Evolutionary conservation across 1,140 invertebrate species (phyloP).

Genomic region (Rhysida immarginata): DNA sequence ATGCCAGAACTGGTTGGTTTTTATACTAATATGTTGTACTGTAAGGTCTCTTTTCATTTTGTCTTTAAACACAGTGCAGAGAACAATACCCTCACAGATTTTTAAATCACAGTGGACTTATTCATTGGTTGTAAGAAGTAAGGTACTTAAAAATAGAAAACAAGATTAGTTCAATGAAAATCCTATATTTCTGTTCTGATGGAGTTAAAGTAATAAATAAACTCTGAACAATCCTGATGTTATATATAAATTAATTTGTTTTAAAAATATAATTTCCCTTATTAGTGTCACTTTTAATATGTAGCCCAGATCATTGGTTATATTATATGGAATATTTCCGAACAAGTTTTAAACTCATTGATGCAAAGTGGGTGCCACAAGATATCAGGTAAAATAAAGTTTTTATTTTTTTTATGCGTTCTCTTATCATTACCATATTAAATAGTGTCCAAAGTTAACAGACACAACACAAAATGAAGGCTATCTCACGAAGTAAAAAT

Average conservation of each 20-base stretch:
- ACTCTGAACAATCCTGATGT: conserved; percentile 25
- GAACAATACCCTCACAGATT: too few relatives aligned
- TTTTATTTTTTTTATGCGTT: not conserved
- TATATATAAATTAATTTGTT: conserved; percentile 25
- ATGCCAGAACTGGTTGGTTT: too few relatives aligned
- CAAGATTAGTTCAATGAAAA: not conserved
- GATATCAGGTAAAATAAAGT: conserved; percentile 11
- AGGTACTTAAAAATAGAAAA: not conserved
- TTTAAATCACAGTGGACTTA: too few relatives aligned
- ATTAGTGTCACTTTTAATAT: conserved; percentile 1
- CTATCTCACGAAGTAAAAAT: too few relatives aligned
- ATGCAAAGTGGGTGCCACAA: conserved; percentile 17
- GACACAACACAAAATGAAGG: too few relatives aligned
- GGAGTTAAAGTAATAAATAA: conserved; percentile 29
- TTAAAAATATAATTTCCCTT: not conserved
- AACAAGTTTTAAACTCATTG: conserved; percentile 17
- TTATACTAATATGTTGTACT: too few relatives aligned
- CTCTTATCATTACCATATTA: conserved; percentile 40
- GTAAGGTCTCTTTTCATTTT: too few relatives aligned
- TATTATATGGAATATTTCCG: conserved; percentile 29
- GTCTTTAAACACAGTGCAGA: too few relatives aligned
- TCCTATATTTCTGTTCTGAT: conserved; percentile 24
- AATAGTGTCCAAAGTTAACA: conserved; percentile 41
- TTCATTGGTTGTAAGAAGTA: too few relatives aligned
- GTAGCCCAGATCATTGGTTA: conserved; percentile 28